Conservation (phyloP, 2,888 invertebrate species). For the Campoletis raptor region DNA sequence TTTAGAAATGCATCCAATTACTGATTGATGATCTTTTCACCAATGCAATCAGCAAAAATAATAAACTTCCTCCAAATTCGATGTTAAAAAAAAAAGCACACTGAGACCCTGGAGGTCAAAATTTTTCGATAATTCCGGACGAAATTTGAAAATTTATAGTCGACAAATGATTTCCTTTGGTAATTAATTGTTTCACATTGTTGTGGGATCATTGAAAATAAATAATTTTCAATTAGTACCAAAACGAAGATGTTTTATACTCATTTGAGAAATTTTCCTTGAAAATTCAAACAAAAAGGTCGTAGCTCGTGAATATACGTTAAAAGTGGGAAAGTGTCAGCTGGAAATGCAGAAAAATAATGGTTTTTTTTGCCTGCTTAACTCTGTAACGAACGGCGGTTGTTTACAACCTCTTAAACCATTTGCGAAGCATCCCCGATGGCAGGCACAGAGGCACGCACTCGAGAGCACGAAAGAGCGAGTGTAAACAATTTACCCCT, state of each 20-base stretch:
- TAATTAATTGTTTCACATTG: not conserved
- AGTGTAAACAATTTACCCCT: slow-evolving; percentile 62
- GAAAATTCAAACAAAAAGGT: not conserved
- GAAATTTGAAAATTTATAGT: not conserved
- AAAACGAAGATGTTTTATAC: not conserved
- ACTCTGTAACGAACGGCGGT: slow-evolving; percentile 51
- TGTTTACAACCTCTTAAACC: slow-evolving; percentile 47
- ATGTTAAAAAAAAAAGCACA: not conserved
- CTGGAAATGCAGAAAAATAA: slow-evolving; percentile 5
- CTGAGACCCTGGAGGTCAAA: not conserved
- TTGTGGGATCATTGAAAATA: not conserved
- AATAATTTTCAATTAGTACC: not conserved
- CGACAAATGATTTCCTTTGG: not conserved
- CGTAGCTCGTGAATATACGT: not conserved
- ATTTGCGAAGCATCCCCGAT: slow-evolving; percentile 17
- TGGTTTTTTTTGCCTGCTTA: slow-evolving; percentile 48
- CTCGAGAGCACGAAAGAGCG: slow-evolving; percentile 48
- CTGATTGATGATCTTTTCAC: not conserved
- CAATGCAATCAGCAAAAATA: not conserved
- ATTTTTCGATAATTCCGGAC: not conserved
- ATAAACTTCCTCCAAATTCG: too few species aligned
- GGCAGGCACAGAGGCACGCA: slow-evolving; percentile 15
- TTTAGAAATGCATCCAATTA: not conserved
- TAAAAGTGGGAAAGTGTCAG: not conserved
- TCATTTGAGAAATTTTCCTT: not conserved